Evolutionary conservation across 2,888 invertebrate genomes (phyloP), one percentile per base, ranked within the genome.

Genomic region (Endomychus coccineus): DNA sequence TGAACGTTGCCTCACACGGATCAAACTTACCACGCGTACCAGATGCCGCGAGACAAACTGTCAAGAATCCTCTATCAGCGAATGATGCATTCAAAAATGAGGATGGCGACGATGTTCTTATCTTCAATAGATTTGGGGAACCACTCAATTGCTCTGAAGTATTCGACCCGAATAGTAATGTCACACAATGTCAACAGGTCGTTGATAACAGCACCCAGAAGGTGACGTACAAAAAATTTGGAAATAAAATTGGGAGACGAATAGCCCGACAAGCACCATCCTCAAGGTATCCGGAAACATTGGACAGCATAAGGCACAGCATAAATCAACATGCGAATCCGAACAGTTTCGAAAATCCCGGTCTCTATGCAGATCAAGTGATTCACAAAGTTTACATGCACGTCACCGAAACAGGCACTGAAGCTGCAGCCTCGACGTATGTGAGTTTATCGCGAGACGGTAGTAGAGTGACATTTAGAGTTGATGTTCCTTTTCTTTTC

Each of bases 401-500:
- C 41, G 70, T 80, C 38, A 71, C 68, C 61, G 84, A 84, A 58
- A 75, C 68, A 13, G 82, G 83, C 1, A 83, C 83, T 0, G 79
- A 77, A 54, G 84, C 82, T 1, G 77, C 79, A 0, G 80, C 84
- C 1, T 77, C 76, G 0, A 79, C 82, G 0, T 68, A 70, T 1
- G 71, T 73, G 1, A 55, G 73, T 22, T 54, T 82, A 34, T 69
- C 74, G 2, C 69, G 78, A 24, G 66, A 73, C 23, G 77, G 76
- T 0, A 68, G 69, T 5, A 67, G 68, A 14, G 67, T 73, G 42
- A 57, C 60, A 1, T 69, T 73, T 43, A 69, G 71, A 40, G 78
- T 76, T 1, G 75, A 83, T 52, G 72, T 78, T 16, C 86, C 86
- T 1, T 86, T 84, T 61, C 67, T 79, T 39, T 80, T 84, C 56